phyloP scores from a whole-genome alignment of 2,797 vertebrate species.

The Gallinago stenura region DNA sequence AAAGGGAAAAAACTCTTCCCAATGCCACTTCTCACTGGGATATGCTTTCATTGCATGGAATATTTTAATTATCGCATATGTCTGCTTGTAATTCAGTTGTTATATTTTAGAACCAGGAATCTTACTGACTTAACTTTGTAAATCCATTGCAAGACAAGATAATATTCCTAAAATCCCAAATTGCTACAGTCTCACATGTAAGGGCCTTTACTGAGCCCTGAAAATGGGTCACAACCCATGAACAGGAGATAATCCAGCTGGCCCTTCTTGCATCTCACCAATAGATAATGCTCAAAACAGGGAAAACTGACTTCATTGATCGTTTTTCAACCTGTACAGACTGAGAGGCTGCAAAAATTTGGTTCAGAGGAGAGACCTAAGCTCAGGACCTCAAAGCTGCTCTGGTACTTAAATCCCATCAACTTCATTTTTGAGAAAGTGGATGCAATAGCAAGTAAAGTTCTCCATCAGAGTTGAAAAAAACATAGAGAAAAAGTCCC shows the following conservation, averaged over 20 bases:
- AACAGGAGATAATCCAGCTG: background rate
- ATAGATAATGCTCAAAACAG: background rate
- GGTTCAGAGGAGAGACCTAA: background rate
- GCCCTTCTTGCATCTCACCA: background rate
- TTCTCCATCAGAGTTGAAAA: background rate
- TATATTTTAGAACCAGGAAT: background rate
- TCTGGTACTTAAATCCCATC: background rate
- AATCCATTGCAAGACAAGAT: background rate
- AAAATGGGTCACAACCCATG: background rate
- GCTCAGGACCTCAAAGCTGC: background rate
- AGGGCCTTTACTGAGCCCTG: background rate
- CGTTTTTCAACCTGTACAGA: background rate
- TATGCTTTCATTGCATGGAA: background rate
- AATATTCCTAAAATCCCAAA: background rate
- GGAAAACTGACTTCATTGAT: background rate
- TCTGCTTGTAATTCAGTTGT: background rate
- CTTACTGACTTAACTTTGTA: background rate
- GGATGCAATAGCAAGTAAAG: background rate
- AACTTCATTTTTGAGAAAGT: background rate
- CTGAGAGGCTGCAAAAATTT: background rate
- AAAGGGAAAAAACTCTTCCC: background rate
- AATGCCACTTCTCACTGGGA: background rate
- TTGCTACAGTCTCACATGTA: background rate
- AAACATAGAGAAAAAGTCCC: fast-evolving
- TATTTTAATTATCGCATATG: background rate